These are phyloP conservation scores for Pseudorhiza aurosa DNA, from an alignment of 30 jellyfish, hydroid and myxozoan genomes.

Conservation along the genomic window DNA sequence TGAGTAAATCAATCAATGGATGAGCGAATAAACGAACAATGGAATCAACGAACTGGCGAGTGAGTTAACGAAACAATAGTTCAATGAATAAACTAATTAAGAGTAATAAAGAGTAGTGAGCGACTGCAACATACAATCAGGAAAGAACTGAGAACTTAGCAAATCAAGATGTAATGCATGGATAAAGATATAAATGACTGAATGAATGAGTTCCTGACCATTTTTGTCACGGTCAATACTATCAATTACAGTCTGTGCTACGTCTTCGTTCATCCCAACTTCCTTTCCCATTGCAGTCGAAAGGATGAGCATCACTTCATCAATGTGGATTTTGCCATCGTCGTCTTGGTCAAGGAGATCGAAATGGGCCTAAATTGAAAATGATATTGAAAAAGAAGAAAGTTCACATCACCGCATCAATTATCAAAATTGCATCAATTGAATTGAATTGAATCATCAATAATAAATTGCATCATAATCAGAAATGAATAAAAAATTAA, in stretches of 20 bases:
- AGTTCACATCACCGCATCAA: too few species aligned
- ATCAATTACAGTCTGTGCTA: slow-evolving; percentile 29
- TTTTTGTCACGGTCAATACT: slow-evolving; percentile 6
- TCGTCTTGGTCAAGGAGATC: slow-evolving; percentile 50
- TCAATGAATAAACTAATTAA: neutral
- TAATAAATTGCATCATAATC: too few species aligned
- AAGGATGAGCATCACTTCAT: slow-evolving; percentile 51
- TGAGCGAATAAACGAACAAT: neutral
- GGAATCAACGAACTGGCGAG: neutral
- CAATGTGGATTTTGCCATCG: slow-evolving; percentile 29
- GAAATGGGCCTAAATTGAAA: too few species aligned
- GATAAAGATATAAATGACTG: too few species aligned
- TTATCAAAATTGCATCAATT: too few species aligned
- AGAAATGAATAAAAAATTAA: too few species aligned
- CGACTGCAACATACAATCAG: too few species aligned
- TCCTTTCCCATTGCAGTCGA: slow-evolving; percentile 61
- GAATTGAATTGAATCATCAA: too few species aligned
- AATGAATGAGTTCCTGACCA: slow-evolving; percentile 16
- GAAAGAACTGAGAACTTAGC: neutral
- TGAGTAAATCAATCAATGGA: too few species aligned
- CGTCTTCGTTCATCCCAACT: slow-evolving; percentile 33
- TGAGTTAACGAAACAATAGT: slow-evolving; percentile 1
- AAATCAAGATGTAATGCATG: neutral
- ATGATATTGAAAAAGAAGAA: too few species aligned
- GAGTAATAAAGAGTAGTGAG: too few species aligned